A percentile compares a stretch with the other conserved stretches of the same genome.
These are phyloP conservation scores for Sisor rabdophorus DNA, from an alignment of 2,113 vertebrate species.

Conservation along the genomic window DNA sequence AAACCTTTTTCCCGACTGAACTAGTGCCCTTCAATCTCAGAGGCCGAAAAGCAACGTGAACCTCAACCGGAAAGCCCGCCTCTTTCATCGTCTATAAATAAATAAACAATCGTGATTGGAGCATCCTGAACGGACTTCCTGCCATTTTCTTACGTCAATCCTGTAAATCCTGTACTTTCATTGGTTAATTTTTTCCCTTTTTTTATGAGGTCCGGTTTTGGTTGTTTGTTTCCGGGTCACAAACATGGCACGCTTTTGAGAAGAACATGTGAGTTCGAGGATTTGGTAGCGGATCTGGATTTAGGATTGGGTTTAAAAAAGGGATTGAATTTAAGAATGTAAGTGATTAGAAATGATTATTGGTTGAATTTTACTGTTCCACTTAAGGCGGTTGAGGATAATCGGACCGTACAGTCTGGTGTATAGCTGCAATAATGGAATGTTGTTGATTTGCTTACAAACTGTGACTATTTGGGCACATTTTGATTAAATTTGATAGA, in stretches of 20 bases:
- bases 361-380: neutral
- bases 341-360: neutral
- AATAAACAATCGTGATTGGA: conserved; percentile 10
- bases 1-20: conserved; percentile 37
- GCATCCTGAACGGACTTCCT: conserved; percentile 25
- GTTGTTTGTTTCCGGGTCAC: conserved; percentile 56
- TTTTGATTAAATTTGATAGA: too few relatives aligned
- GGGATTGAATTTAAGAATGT: neutral
- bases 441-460: neutral
- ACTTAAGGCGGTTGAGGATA: neutral
- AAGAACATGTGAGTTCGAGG: conserved; percentile 62
- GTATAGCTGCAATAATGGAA: neutral
- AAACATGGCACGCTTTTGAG: conserved; percentile 59
- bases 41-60: conserved; percentile 50
- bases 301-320: neutral
- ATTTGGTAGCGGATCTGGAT: neutral
- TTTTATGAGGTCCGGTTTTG: neutral
- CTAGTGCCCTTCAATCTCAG: conserved; percentile 68
- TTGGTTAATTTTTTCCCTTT: conserved; percentile 41
- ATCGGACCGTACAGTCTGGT: neutral
- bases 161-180: conserved; percentile 13
- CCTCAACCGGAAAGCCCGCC: conserved; percentile 59
- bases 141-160: conserved; percentile 37
- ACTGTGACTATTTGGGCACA: too few relatives aligned
- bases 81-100: rapidly evolving